Conservation (phyloP, 1,140 invertebrate genomes). For the Eurytemora carolleeae region DNA sequence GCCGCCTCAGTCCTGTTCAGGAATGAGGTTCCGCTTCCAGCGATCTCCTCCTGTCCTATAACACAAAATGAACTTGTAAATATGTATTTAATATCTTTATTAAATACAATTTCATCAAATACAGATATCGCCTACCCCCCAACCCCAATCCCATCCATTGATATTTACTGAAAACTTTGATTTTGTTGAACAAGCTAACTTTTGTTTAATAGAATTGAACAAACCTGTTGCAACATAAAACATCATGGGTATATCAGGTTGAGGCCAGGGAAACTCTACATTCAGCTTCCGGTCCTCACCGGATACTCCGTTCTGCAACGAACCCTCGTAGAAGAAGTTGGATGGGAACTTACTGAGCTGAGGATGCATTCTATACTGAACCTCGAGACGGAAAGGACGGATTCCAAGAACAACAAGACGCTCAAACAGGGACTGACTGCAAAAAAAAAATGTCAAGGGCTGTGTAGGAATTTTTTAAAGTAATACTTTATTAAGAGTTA, state of each 20-base stretch:
- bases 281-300: slow-evolving; percentile 33
- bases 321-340: slow-evolving; percentile 99
- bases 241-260: slow-evolving; percentile 90
- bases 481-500: too few relatives aligned
- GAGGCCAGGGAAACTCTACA: slow-evolving; percentile 95
- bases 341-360: slow-evolving; percentile 91
- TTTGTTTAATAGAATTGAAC: neutral
- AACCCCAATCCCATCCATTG: too few relatives aligned
- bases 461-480: too few relatives aligned
- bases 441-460: too few relatives aligned
- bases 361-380: slow-evolving; percentile 98
- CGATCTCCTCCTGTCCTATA: slow-evolving; percentile 97
- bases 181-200: too few relatives aligned
- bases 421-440: slow-evolving; percentile 86
- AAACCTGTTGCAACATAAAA: slow-evolving; percentile 63
- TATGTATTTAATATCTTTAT: too few relatives aligned
- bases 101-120: too few relatives aligned
- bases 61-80: too few relatives aligned
- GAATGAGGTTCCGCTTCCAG: slow-evolving; percentile 92
- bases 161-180: too few relatives aligned
- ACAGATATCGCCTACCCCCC: too few relatives aligned
- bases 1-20: slow-evolving; percentile 94
- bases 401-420: slow-evolving; percentile 88
- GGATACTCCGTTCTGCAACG: slow-evolving; percentile 92
- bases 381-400: slow-evolving; percentile 78